Evolutionary conservation across 2,797 vertebrate species (phyloP), one percentile per base, ranked within the genome.

Genomic region (Dallia pectoralis): DNA sequence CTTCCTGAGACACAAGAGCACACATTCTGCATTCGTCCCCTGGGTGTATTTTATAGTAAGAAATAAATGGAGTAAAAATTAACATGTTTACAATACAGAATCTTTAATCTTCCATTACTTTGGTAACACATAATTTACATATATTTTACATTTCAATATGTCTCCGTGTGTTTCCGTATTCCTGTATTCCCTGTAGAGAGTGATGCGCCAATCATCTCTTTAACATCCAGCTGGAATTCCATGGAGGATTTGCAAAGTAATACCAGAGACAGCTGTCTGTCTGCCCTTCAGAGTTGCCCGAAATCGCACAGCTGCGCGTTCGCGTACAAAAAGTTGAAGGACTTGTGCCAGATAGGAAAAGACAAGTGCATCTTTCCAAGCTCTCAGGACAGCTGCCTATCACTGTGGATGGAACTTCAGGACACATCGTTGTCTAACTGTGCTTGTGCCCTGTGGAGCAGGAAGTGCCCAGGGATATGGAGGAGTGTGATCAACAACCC

Each of bases 301-400:
- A 53, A 79, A 56, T 81, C 89, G 51, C 62, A 72, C 1, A 18
- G 49, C 14, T 94, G 92, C n/a, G 53, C 62, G 5, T 59, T 30
- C 0, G 36, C 33, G 0, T 85, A 84, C 7, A 32, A 87, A 74
- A 83, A 77, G 62, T 92, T 94, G 79, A 89, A 83, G 78, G 69
- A 72, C 71, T 15, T 9, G 0, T 94, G 92, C 70, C 71, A 25
- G 63, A 71, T n/a, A 3, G 70, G 78, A 0, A 64, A 64, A 30
- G 27, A 64, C 27, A 15, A 19, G 7, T 64, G 30, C 62, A 64
- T 19, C 62, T 64, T 29, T 64, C 16, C 62, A 32, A 32, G 29
- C 30, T 33, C 30, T 33, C 61, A 25, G 61, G 27, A 15, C 61
- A 27, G 14, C 29, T 94, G 93, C 4, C 22, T 76, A 25, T 36